Evolutionary conservation across 2,888 invertebrate genomes (phyloP).

Genomic region (Phragmatobia fuliginosa): DNA sequence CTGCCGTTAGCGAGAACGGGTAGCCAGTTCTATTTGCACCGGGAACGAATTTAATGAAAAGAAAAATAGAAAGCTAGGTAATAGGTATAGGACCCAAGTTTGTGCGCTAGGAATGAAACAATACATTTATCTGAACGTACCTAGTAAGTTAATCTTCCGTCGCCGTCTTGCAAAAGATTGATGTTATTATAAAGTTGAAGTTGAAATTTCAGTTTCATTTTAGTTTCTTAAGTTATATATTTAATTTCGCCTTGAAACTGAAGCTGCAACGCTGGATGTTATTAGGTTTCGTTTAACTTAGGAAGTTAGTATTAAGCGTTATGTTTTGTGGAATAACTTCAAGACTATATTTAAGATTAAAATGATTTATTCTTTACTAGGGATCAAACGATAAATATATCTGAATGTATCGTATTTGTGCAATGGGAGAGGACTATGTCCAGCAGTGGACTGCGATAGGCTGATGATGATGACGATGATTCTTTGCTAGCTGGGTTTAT

Average conservation of each 20-base stretch:
- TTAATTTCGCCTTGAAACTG: not conserved
- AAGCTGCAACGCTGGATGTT: not conserved
- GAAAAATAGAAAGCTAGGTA: conserved; percentile 28
- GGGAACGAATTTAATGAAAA: conserved; percentile 28
- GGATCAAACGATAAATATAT: too few species aligned
- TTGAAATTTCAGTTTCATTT: not conserved
- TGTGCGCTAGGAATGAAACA: conserved; percentile 18
- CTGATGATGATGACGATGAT: too few species aligned
- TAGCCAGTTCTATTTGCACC: conserved; percentile 10
- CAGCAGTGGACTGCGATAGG: too few species aligned
- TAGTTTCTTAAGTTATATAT: not conserved
- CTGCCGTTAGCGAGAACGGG: not conserved
- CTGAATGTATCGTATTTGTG: too few species aligned
- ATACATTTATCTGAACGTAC: conserved; percentile 19
- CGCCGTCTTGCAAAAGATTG: conserved; percentile 9
- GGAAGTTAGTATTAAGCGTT: not conserved
- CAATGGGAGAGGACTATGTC: too few species aligned
- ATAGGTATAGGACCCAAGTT: conserved; percentile 21
- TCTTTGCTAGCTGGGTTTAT: too few species aligned
- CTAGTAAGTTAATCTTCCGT: conserved; percentile 17
- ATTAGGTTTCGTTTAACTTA: not conserved
- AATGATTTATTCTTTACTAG: not conserved
- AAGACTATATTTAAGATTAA: not conserved
- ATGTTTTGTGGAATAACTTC: not conserved
- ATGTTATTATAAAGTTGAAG: conserved; percentile 6